Percentiles rank a stretch among this genome's conserved stretches.
These are phyloP conservation scores for Agrotis ipsilon DNA, from an alignment of 2,888 invertebrate genomes.

Conservation along the genomic window DNA sequence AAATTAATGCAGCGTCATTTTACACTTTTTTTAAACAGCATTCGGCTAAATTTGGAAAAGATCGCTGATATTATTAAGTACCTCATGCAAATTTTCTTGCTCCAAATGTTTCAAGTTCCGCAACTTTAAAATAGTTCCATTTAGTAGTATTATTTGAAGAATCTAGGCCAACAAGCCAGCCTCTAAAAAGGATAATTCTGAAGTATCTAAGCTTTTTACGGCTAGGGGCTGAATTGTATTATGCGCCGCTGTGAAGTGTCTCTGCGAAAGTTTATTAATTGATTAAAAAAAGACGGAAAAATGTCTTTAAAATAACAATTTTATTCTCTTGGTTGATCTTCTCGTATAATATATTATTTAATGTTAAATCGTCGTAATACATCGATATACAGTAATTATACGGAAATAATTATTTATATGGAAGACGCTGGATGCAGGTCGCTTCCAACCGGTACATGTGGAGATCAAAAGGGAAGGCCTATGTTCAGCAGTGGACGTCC, in stretches of 20 bases:
- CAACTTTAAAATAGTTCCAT: background rate
- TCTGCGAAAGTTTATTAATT: background rate
- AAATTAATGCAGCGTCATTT: background rate
- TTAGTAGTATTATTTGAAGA: conserved; percentile 2
- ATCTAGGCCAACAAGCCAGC: background rate
- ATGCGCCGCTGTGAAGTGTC: background rate
- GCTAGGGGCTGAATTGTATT: background rate
- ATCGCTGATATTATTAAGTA: background rate
- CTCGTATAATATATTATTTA: background rate
- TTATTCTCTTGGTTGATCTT: background rate
- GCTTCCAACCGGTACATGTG: no score
- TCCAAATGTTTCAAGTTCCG: background rate
- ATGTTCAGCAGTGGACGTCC: no score
- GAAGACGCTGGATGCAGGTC: no score
- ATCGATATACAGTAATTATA: no score
- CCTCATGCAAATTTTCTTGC: background rate
- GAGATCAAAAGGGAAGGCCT: no score
- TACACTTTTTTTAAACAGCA: background rate
- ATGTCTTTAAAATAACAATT: no score
- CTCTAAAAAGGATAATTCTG: background rate
- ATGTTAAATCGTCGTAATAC: no score
- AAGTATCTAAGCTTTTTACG: background rate
- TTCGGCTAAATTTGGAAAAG: background rate
- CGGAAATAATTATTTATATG: no score
- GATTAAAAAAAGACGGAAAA: background rate